These are phyloP conservation scores for Plagodis dolabraria DNA, from an alignment of 2,888 invertebrate species.

Conservation along the genomic window DNA sequence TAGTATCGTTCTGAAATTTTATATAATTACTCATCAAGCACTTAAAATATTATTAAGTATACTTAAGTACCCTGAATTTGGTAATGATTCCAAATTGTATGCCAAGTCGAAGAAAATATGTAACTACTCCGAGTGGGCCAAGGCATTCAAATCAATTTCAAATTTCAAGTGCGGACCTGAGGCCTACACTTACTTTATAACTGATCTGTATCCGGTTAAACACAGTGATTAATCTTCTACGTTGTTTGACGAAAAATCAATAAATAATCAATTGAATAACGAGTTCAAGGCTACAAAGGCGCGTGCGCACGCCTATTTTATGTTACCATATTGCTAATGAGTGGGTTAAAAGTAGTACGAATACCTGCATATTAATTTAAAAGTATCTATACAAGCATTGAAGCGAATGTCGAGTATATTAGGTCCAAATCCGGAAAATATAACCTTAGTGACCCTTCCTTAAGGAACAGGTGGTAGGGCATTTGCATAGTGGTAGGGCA, in stretches of 20 bases:
- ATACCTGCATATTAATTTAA: too few species aligned
- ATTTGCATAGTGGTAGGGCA: too few species aligned
- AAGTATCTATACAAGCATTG: too few species aligned
- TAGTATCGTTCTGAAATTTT: too few species aligned
- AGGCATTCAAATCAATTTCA: constrained; percentile 12
- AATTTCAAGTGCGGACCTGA: constrained; percentile 33
- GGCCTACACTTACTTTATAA: constrained; percentile 35
- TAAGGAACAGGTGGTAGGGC: too few species aligned
- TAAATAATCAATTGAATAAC: constrained; percentile 56
- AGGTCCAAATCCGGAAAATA: too few species aligned
- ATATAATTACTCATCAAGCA: too few species aligned
- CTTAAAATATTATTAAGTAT: too few species aligned
- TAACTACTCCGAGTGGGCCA: constrained; percentile 8
- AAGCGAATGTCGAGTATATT: too few species aligned
- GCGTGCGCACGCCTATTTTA: constrained; percentile 51
- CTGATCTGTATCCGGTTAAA: constrained; percentile 47
- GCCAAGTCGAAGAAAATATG: background rate
- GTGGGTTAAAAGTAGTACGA: background rate
- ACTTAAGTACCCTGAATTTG: too few species aligned
- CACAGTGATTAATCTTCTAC: constrained; percentile 56
- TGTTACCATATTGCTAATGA: constrained; percentile 20
- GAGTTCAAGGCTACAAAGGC: constrained; percentile 56
- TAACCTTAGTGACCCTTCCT: too few species aligned
- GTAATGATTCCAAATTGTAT: too few species aligned
- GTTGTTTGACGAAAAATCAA: constrained; percentile 61